A percentile compares a stretch with the other conserved stretches of the same genome.
phyloP scores from a whole-genome alignment of 37 sponge, comb jelly and placozoan species.

The Crambe crambe region DNA sequence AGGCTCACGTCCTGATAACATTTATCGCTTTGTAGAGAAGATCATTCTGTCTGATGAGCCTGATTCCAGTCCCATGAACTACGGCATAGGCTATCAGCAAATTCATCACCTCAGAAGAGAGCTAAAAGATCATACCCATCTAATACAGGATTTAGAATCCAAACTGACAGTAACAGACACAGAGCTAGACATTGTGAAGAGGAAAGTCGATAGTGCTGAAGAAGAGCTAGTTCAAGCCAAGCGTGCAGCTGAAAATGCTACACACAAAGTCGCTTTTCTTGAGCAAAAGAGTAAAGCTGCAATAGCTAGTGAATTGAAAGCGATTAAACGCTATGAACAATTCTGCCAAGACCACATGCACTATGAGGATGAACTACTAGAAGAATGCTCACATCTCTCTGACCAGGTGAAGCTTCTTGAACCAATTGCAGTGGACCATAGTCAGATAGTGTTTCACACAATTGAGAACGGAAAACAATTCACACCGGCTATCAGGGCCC shows the following conservation, averaged over 20 bases:
- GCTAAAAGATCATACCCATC: constrained; percentile 8
- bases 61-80: constrained; percentile 3
- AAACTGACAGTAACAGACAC: constrained; percentile 28
- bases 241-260: constrained; percentile 17
- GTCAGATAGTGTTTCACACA: no score
- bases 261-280: constrained; percentile 8
- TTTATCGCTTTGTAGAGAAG: no score
- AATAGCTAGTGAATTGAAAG: constrained; percentile 16
- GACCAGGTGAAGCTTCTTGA: no score
- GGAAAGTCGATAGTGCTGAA: constrained; percentile 13
- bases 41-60: no score
- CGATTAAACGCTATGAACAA: constrained; percentile 18
- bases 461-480: no score
- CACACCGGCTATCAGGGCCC: no score
- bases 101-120: constrained; percentile 19
- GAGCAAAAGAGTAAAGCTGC: constrained; percentile 21
- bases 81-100: constrained; percentile 19
- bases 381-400: no score
- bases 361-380: constrained; percentile 26
- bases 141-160: constrained; percentile 16
- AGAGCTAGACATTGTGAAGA: constrained; percentile 5
- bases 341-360: constrained; percentile 22
- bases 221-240: constrained; percentile 1
- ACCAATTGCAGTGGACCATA: no score
- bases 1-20: no score